These are phyloP conservation scores for Odontesthes bonariensis DNA, from an alignment of 2,113 vertebrate species.

Conservation along the genomic window DNA sequence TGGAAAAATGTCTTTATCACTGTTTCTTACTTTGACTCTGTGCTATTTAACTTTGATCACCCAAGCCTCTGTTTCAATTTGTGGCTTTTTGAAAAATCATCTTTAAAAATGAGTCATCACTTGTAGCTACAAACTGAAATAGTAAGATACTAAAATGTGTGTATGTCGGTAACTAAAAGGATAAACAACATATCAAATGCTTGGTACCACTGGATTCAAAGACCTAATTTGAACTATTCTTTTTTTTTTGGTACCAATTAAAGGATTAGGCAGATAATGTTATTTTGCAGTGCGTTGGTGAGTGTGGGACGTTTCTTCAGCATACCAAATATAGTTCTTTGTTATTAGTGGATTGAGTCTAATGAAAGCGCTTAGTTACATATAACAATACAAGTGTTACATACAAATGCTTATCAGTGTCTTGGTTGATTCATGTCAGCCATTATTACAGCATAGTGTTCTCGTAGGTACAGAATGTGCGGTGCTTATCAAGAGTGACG, in stretches of 20 bases:
- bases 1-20: too few relatives aligned
- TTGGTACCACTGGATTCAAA: too few relatives aligned
- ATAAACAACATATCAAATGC: too few relatives aligned
- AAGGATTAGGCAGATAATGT: background rate
- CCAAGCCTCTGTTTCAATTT: too few relatives aligned
- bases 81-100: too few relatives aligned
- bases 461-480: background rate
- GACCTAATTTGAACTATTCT: too few relatives aligned
- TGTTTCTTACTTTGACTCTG: too few relatives aligned
- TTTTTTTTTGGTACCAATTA: too few relatives aligned
- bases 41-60: background rate
- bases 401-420: background rate
- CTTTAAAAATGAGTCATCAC: too few relatives aligned
- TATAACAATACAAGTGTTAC: background rate
- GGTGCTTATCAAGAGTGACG: constrained; percentile 13
- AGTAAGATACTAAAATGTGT: too few relatives aligned
- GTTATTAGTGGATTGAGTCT: background rate
- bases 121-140: too few relatives aligned
- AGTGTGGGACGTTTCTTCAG: background rate
- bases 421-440: background rate
- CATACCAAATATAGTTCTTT: background rate
- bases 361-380: background rate
- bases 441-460: constrained; percentile 1
- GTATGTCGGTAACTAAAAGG: too few relatives aligned
- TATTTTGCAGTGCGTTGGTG: background rate